A percentile compares a stretch with the other conserved stretches of the same genome.
phyloP scores from a whole-genome alignment of 2,797 vertebrate species.

The Florisuga fusca region DNA sequence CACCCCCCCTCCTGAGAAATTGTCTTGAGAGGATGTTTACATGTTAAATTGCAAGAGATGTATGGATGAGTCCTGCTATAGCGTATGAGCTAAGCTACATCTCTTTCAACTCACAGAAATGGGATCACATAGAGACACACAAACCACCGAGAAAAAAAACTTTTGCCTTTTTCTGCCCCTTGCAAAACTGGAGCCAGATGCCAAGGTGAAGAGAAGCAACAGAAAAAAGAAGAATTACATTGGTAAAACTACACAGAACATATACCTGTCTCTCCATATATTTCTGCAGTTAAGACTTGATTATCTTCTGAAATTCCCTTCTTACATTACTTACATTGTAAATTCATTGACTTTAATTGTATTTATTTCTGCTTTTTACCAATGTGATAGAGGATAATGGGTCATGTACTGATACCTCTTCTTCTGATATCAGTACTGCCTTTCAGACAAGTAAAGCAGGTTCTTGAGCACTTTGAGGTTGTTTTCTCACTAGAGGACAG shows the following conservation, averaged over 20 bases:
- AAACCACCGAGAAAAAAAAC: background rate
- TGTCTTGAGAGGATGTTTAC: slow-evolving; percentile 30
- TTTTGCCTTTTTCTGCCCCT: too few species aligned
- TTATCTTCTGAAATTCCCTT: background rate
- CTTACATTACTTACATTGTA: background rate
- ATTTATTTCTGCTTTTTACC: background rate
- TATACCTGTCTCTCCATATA: background rate
- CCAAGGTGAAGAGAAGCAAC: background rate
- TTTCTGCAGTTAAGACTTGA: background rate
- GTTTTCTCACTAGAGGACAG: background rate
- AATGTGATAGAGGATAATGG: background rate
- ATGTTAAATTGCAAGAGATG: slow-evolving; percentile 1
- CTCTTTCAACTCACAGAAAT: slow-evolving; percentile 19
- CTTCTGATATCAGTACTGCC: background rate
- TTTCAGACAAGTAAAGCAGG: background rate
- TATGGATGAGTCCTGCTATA: background rate
- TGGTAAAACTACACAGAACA: background rate
- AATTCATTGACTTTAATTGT: background rate
- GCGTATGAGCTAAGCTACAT: slow-evolving; percentile 1
- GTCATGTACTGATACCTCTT: background rate
- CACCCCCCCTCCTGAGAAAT: background rate
- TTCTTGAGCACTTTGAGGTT: background rate
- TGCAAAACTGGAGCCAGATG: background rate
- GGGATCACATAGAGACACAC: background rate
- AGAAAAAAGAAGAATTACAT: background rate